These are phyloP conservation scores for Varanus salvator DNA, from an alignment of 2,113 vertebrate species.

Conservation along the genomic window DNA sequence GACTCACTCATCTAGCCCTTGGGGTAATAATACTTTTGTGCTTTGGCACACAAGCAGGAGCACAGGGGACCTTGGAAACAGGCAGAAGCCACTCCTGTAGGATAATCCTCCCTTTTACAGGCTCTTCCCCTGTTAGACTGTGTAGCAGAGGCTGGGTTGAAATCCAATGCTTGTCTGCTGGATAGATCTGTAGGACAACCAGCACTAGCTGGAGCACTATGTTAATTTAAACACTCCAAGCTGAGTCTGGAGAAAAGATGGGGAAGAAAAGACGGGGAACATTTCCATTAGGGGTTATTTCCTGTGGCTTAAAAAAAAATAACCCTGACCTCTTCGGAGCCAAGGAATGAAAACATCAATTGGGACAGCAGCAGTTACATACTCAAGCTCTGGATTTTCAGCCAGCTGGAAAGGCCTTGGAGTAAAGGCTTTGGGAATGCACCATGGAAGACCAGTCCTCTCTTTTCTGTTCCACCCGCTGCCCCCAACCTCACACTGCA, in stretches of 20 bases:
- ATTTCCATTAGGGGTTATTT: fast-evolving
- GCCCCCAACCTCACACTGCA: neutral
- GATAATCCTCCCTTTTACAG: neutral
- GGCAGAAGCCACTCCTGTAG: neutral
- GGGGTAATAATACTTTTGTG: neutral
- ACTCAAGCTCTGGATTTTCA: neutral
- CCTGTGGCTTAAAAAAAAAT: neutral
- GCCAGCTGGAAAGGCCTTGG: neutral
- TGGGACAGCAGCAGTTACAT: fast-evolving
- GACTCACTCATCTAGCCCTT: neutral
- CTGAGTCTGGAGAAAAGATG: fast-evolving
- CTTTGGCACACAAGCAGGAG: neutral
- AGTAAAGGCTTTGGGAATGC: neutral
- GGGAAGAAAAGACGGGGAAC: neutral
- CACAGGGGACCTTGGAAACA: neutral
- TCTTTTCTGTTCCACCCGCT: neutral
- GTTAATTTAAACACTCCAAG: neutral
- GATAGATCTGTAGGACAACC: neutral
- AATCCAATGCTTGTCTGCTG: no score
- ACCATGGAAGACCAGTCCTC: neutral
- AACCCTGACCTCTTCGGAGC: neutral
- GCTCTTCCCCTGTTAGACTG: neutral
- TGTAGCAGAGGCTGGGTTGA: neutral
- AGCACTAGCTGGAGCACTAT: neutral
- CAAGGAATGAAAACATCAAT: fast-evolving